Evolutionary conservation across 2,888 invertebrate species (phyloP).

Genomic region (Herminia tarsipennalis): DNA sequence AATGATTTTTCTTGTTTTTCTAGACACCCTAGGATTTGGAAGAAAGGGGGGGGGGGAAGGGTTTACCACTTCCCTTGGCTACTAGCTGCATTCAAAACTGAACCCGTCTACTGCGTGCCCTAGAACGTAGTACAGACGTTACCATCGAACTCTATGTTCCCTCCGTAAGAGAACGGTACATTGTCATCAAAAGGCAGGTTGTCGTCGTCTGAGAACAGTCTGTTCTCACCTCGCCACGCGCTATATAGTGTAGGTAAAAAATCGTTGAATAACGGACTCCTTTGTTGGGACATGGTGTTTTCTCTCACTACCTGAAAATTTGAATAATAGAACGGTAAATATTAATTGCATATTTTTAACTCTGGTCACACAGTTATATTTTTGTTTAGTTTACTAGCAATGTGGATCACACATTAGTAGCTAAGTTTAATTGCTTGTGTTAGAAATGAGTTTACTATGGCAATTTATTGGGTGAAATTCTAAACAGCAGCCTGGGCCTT

Average conservation of each 20-base stretch:
- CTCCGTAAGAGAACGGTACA: slow-evolving; percentile 37
- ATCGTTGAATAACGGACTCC: slow-evolving; percentile 77
- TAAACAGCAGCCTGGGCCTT: no score
- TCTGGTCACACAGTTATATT: no score
- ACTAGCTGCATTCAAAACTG: slow-evolving; percentile 15
- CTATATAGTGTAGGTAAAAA: slow-evolving; percentile 78
- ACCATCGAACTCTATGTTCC: slow-evolving; percentile 74
- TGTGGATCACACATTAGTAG: no score
- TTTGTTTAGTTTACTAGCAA: not conserved
- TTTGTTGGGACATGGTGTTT: slow-evolving; percentile 58
- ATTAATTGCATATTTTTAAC: no score
- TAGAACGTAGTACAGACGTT: slow-evolving; percentile 79
- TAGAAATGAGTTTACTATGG: no score
- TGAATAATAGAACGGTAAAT: no score
- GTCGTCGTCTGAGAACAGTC: slow-evolving; percentile 54
- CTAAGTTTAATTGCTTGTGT: no score
- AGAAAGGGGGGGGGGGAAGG: no score
- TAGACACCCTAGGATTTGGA: no score
- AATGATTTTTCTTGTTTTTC: no score
- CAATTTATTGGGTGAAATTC: no score
- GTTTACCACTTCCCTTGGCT: no score
- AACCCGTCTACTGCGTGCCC: slow-evolving; percentile 11
- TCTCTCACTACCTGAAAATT: slow-evolving; percentile 69
- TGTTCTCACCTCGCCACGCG: slow-evolving; percentile 66
- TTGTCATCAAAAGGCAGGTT: slow-evolving; percentile 39